A percentile compares a stretch with the other conserved stretches of the same genome.
Evolutionary conservation across 2,888 invertebrate genomes (phyloP).

Genomic region (Hypsopygia costalis): DNA sequence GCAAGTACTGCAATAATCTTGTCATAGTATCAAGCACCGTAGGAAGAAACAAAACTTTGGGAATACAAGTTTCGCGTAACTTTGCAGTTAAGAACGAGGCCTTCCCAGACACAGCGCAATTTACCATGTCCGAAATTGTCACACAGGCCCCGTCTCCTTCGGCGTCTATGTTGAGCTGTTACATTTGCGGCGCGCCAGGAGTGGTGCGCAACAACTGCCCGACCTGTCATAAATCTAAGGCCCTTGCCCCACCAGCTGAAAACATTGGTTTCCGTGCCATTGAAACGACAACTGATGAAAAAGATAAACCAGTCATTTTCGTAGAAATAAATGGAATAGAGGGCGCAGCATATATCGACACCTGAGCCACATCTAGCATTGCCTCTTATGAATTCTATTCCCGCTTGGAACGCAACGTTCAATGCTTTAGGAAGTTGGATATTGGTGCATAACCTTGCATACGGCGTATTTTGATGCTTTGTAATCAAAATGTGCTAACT

Average conservation of each 20-base stretch:
- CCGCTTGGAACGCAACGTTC: not conserved
- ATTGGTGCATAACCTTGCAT: not conserved
- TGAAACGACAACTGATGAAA: not conserved
- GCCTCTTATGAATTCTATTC: not conserved
- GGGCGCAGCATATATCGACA: slow-evolving; percentile 5
- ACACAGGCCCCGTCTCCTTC: too few relatives aligned
- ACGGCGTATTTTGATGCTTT: not conserved
- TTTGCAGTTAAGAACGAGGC: not conserved
- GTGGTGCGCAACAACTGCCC: not conserved
- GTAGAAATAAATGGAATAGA: not conserved
- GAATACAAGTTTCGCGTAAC: too few relatives aligned
- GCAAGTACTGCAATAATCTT: not conserved
- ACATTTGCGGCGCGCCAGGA: slow-evolving; percentile 2
- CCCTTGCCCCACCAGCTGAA: too few relatives aligned
- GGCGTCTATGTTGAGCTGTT: not conserved
- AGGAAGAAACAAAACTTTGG: not conserved
- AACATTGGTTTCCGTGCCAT: slow-evolving; percentile 1
- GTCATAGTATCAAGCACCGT: not conserved
- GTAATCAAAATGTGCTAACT: not conserved
- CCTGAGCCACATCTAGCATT: slow-evolving; percentile 1
- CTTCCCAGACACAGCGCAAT: not conserved
- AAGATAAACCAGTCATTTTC: not conserved
- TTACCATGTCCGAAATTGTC: too few relatives aligned
- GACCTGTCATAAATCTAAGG: too few relatives aligned
- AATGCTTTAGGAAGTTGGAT: not conserved